Evolutionary conservation across 53 echinoderm and acorn worm species (phyloP).

Genomic region (Temnopleurus reevesii): DNA sequence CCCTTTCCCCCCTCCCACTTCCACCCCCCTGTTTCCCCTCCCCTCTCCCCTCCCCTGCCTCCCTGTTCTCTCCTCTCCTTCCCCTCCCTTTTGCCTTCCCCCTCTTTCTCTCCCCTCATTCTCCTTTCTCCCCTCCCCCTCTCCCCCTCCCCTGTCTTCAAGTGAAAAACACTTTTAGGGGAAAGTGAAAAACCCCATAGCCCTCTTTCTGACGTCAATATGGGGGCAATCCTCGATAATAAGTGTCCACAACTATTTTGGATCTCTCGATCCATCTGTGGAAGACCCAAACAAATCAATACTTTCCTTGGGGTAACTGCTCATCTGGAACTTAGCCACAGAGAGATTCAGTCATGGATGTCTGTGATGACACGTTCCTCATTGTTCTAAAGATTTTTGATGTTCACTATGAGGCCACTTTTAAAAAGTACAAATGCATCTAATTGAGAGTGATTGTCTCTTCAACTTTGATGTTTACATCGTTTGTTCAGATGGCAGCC

Average conservation of each 20-base stretch:
- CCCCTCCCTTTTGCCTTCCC: neutral
- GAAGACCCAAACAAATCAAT: constrained; percentile 1
- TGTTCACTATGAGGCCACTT: neutral
- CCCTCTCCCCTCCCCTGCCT: neutral
- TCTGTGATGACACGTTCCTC: neutral
- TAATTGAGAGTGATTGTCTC: neutral
- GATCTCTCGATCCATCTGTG: too few species aligned
- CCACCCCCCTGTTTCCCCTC: neutral
- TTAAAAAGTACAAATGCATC: too few species aligned
- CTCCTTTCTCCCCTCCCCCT: neutral
- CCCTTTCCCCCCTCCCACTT: neutral
- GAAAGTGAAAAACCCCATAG: too few species aligned
- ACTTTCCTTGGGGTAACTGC: neutral
- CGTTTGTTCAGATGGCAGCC: too few species aligned
- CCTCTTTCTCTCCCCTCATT: neutral
- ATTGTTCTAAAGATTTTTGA: neutral
- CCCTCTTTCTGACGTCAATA: too few species aligned
- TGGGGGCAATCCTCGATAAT: too few species aligned
- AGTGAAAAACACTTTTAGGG: too few species aligned
- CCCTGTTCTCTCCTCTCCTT: neutral
- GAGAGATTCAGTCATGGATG: neutral
- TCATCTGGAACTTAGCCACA: neutral
- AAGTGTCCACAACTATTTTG: too few species aligned
- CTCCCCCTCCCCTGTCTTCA: neutral
- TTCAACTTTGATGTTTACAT: too few species aligned